Conservation (phyloP, 2,888 invertebrate species). For the Dysmachus trigonus region DNA sequence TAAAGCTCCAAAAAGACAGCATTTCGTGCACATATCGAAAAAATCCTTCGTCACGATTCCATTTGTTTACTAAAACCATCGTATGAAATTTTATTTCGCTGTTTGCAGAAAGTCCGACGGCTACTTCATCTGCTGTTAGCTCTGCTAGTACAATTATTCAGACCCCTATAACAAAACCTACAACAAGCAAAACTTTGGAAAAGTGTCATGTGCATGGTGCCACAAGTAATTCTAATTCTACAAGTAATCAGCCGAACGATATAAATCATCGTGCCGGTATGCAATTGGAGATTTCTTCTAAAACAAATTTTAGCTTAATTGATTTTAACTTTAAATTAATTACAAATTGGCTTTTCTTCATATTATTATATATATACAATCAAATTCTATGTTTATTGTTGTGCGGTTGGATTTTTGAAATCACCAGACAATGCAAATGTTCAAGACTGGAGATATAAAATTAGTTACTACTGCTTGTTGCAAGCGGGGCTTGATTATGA, state of each 20-base stretch:
- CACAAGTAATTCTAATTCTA: slow-evolving; percentile 41
- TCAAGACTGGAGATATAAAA: neutral
- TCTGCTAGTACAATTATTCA: slow-evolving; percentile 50
- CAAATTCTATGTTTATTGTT: slow-evolving; percentile 31
- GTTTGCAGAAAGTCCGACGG: slow-evolving; percentile 51
- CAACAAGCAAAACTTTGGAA: slow-evolving; percentile 48
- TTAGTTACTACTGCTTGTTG: slow-evolving; percentile 37
- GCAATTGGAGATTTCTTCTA: slow-evolving; percentile 43
- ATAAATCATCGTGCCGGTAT: slow-evolving; percentile 48
- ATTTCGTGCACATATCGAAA: neutral
- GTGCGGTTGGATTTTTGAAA: slow-evolving; percentile 4
- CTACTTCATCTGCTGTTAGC: slow-evolving; percentile 50
- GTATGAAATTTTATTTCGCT: slow-evolving; percentile 34
- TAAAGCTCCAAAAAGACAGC: neutral
- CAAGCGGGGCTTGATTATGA: slow-evolving; percentile 36
- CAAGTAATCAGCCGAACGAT: slow-evolving; percentile 47
- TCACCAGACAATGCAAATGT: slow-evolving; percentile 20
- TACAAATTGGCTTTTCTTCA: slow-evolving; percentile 32
- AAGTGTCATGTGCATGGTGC: slow-evolving; percentile 42
- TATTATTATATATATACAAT: slow-evolving; percentile 6
- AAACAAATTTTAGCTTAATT: slow-evolving; percentile 19
- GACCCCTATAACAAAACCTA: slow-evolving; percentile 47
- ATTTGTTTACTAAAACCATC: slow-evolving; percentile 11
- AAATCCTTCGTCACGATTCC: neutral
- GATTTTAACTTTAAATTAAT: slow-evolving; percentile 19